Conservation (phyloP, 37 sponge, comb jelly and placozoan genomes). For the Dysidea cf. avara region DNA sequence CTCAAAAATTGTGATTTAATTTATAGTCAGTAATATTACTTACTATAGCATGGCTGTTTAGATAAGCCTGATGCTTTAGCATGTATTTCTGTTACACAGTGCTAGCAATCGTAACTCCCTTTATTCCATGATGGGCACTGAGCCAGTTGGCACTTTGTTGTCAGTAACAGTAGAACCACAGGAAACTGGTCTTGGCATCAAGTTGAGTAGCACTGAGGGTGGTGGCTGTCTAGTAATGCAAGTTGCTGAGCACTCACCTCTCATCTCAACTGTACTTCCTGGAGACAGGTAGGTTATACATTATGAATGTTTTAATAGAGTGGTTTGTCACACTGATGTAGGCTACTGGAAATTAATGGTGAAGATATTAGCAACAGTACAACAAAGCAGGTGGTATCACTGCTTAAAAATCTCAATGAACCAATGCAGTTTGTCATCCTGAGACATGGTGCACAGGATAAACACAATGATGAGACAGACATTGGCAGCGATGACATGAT, state of each 20-base stretch:
- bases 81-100: too few species aligned
- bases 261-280: not conserved
- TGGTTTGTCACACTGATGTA: constrained; percentile 6
- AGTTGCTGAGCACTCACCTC: constrained; percentile 5
- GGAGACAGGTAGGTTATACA: constrained; percentile 17
- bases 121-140: not conserved
- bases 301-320: not conserved
- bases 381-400: constrained; percentile 6
- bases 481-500: not conserved
- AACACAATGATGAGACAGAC: too few species aligned
- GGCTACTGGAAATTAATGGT: constrained; percentile 45
- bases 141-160: constrained; percentile 4
- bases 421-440: constrained; percentile 23
- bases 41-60: too few species aligned
- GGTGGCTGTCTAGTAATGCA: constrained; percentile 35
- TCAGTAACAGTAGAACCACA: constrained; percentile 17
- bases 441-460: too few species aligned
- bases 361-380: constrained; percentile 20
- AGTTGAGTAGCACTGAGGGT: constrained; percentile 13
- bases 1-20: too few species aligned
- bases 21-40: too few species aligned
- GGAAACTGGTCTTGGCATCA: constrained; percentile 20
- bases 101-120: not conserved
- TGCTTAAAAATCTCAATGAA: constrained; percentile 17
- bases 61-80: too few species aligned